Conservation (phyloP, 2,797 vertebrate species). For the Menidia menidia region DNA sequence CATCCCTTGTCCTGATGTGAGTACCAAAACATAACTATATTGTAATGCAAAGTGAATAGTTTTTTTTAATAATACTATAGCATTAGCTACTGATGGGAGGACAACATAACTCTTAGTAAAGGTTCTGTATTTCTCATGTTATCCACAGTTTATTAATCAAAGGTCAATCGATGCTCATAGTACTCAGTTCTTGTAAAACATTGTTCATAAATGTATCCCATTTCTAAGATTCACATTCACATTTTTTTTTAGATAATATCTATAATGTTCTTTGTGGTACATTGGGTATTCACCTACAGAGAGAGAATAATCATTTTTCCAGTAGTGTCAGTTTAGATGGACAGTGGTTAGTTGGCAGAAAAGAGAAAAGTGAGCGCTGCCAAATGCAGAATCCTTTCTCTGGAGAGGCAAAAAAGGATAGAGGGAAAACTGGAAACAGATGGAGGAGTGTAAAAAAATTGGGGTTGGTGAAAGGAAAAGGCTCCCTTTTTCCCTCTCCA, state of each 20-base stretch:
- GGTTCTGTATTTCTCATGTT: neutral
- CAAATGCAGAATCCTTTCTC: constrained; percentile 64
- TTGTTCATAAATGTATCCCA: neutral
- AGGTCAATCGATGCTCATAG: neutral
- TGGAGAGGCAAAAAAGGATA: constrained; percentile 58
- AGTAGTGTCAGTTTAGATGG: neutral
- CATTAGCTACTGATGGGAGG: neutral
- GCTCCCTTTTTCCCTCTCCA: constrained; percentile 48
- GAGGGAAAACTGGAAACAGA: constrained; percentile 66
- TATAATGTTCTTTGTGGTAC: neutral
- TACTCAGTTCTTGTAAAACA: neutral
- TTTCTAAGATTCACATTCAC: neutral
- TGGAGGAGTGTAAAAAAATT: constrained; percentile 58
- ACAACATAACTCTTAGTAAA: neutral
- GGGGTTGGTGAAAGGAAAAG: constrained; percentile 57
- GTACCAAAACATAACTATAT: constrained; percentile 9
- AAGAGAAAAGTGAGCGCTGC: constrained; percentile 29
- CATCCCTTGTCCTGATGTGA: neutral
- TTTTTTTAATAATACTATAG: neutral
- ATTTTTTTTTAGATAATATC: neutral
- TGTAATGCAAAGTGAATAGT: constrained; percentile 11
- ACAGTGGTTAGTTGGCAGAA: constrained; percentile 7
- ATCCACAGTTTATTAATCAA: neutral
- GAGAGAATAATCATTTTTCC: neutral
- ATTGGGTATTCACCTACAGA: neutral